Evolutionary conservation across 2,113 vertebrate genomes (phyloP).

Genomic region (Tragelaphus strepsiceros): DNA sequence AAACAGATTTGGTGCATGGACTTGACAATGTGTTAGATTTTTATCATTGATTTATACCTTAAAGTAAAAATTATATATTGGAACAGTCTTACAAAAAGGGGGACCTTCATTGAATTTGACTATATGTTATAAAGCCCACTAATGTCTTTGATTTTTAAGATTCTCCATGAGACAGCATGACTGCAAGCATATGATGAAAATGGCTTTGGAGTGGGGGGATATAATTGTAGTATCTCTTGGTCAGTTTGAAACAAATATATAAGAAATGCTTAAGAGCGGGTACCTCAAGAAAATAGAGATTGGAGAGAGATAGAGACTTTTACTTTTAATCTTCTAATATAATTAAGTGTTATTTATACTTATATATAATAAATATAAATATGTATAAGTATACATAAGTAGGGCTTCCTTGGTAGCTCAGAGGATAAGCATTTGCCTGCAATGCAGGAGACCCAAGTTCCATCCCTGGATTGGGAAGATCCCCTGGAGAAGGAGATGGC

Average conservation of each 20-base stretch:
- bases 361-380: neutral
- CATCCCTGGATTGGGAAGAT: neutral
- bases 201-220: neutral
- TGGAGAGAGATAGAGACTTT: neutral
- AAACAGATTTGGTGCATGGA: neutral
- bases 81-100: neutral
- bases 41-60: neutral
- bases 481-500: neutral
- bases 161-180: neutral
- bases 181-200: neutral
- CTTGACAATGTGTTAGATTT: neutral
- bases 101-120: neutral
- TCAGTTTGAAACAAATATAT: neutral
- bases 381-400: neutral
- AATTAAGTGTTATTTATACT: neutral
- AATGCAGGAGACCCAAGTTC: accelerated
- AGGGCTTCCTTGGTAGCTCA: neutral
- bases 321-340: neutral
- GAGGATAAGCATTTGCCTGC: neutral
- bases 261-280: neutral
- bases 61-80: neutral
- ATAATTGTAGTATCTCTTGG: neutral
- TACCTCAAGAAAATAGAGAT: neutral
- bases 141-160: neutral
- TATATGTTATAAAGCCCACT: neutral